Percentiles rank a stretch among this genome's conserved stretches.
Evolutionary conservation across 2,797 vertebrate species (phyloP).

Genomic region (Ctenopoma kingsleyae): DNA sequence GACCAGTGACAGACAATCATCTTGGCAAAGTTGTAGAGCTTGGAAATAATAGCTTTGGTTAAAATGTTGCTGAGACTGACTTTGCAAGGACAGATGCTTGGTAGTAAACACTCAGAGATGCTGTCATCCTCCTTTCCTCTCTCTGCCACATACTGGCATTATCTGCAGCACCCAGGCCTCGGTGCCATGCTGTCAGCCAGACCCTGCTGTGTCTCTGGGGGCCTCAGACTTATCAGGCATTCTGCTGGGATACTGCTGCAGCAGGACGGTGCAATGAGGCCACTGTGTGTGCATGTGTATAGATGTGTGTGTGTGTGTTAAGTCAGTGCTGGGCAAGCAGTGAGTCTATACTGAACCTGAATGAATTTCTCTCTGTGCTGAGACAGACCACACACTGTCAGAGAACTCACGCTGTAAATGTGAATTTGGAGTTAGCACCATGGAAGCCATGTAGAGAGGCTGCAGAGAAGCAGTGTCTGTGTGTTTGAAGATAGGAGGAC

Average conservation of each 20-base stretch:
- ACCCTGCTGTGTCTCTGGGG: constrained; percentile 50
- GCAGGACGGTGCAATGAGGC: constrained; percentile 42
- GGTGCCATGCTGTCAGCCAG: constrained; percentile 52
- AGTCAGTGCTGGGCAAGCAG: constrained; percentile 30
- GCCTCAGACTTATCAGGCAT: constrained; percentile 64
- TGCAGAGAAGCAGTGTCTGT: constrained; percentile 38
- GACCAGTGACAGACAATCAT: not conserved
- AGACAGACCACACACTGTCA: constrained; percentile 51
- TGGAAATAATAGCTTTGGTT: not conserved
- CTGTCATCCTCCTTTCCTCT: constrained; percentile 16
- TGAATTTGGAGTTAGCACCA: constrained; percentile 14
- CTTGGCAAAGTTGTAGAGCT: not conserved
- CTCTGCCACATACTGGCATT: constrained; percentile 24
- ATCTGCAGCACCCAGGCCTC: constrained; percentile 65
- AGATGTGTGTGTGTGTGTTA: constrained; percentile 15
- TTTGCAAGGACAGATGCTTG: not conserved
- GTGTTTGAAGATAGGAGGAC: constrained; percentile 54
- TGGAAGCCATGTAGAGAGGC: constrained; percentile 36
- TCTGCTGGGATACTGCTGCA: constrained; percentile 67
- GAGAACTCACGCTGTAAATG: constrained; percentile 13
- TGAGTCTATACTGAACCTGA: constrained; percentile 41
- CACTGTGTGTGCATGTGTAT: constrained; percentile 29
- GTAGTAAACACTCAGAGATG: constrained; percentile 17
- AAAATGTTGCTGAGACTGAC: not conserved
- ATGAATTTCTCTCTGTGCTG: constrained; percentile 51